Percentiles rank a stretch among this genome's conserved stretches.
phyloP scores from a whole-genome alignment of 2,888 invertebrate genomes.

The Spodoptera littoralis region DNA sequence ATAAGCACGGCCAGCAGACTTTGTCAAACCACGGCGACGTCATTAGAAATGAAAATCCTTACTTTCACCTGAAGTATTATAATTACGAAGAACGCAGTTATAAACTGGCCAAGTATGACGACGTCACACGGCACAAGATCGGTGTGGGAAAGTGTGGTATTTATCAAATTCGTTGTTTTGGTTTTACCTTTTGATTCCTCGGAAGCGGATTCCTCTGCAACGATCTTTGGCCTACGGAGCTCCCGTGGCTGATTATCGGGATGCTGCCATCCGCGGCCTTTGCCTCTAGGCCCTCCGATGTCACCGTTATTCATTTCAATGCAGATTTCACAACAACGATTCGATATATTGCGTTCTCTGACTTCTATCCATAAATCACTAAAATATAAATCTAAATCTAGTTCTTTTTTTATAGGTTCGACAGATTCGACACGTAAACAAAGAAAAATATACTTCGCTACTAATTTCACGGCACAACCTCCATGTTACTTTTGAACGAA shows the following conservation, averaged over 20 bases:
- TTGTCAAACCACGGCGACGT: slow-evolving; percentile 80
- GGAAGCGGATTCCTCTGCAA: slow-evolving; percentile 70
- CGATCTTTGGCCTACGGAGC: slow-evolving; percentile 81
- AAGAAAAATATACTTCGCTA: slow-evolving; percentile 80
- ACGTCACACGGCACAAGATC: slow-evolving; percentile 67
- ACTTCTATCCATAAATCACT: slow-evolving; percentile 78
- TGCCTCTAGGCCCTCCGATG: slow-evolving; percentile 84
- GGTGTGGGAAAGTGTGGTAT: slow-evolving; percentile 65
- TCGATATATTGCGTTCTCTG: slow-evolving; percentile 62
- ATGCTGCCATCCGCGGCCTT: slow-evolving; percentile 87
- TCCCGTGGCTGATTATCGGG: slow-evolving; percentile 83
- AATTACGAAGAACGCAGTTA: slow-evolving; percentile 73
- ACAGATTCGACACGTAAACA: slow-evolving; percentile 86
- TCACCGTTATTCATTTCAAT: slow-evolving; percentile 88
- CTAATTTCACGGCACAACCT: slow-evolving; percentile 77
- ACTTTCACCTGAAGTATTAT: slow-evolving; percentile 84
- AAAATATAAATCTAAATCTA: slow-evolving; percentile 51
- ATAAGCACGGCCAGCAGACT: slow-evolving; percentile 64
- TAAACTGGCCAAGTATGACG: slow-evolving; percentile 70
- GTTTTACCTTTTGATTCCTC: slow-evolving; percentile 79
- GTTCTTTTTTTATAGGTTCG: slow-evolving; percentile 58
- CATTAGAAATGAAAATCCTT: slow-evolving; percentile 84
- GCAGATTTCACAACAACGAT: slow-evolving; percentile 61
- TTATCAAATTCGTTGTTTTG: slow-evolving; percentile 41
- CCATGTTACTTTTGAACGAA: slow-evolving; percentile 79